phyloP scores from a whole-genome alignment of 2,888 invertebrate species.

The Hirtodrosophila trivittata region DNA sequence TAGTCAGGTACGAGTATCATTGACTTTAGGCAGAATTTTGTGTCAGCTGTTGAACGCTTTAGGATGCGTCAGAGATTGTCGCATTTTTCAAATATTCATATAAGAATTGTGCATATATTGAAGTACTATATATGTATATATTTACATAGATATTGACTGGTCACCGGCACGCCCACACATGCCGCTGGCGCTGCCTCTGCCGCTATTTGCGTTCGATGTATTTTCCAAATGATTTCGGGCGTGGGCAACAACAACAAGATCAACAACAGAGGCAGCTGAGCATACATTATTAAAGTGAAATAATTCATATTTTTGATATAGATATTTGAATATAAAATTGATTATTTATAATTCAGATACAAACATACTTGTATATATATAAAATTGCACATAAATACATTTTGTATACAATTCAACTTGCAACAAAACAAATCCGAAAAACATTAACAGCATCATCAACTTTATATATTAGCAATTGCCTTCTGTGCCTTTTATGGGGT shows the following conservation, averaged over 20 bases:
- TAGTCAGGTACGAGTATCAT: conserved; percentile 5
- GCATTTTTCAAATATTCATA: too few relatives aligned
- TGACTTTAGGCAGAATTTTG: conserved; percentile 12
- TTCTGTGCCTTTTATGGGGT: conserved; percentile 48
- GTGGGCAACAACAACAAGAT: conserved; percentile 55
- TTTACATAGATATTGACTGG: conserved; percentile 33
- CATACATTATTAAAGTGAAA: conserved; percentile 61
- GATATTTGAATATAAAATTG: neutral
- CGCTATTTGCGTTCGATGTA: conserved; percentile 62
- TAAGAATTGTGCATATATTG: conserved; percentile 7
- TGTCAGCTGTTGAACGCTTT: conserved; percentile 38
- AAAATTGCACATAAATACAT: neutral
- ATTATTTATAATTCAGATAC: neutral
- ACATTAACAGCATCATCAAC: conserved; percentile 7
- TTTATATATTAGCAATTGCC: conserved; percentile 13
- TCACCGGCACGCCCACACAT: conserved; percentile 56
- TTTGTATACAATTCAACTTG: conserved; percentile 11
- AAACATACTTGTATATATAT: neutral
- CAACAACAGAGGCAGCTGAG: conserved; percentile 46
- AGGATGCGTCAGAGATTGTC: conserved; percentile 45
- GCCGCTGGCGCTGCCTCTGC: conserved; percentile 5
- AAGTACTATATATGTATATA: conserved; percentile 6
- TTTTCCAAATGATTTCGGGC: conserved; percentile 66
- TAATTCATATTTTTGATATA: conserved; percentile 63
- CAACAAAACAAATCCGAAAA: conserved; percentile 9